Evolutionary conservation across 2,888 invertebrate genomes (phyloP).

Genomic region (Netelia melanura): DNA sequence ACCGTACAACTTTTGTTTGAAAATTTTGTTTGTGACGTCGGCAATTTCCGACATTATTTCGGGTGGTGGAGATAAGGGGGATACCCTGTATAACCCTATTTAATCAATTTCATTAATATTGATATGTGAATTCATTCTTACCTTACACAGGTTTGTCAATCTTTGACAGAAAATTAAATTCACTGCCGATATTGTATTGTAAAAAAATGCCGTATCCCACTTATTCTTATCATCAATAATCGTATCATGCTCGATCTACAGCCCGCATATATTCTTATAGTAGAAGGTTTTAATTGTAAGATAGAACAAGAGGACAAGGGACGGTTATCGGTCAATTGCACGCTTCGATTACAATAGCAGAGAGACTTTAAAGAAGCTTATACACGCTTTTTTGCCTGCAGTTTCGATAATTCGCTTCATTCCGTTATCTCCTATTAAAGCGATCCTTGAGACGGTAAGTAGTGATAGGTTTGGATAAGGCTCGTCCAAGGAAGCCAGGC

Average conservation of each 20-base stretch:
- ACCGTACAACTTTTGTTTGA: too few species aligned
- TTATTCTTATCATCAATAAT: too few species aligned
- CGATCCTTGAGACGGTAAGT: slow-evolving; percentile 35
- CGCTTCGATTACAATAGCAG: slow-evolving; percentile 38
- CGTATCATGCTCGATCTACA: neutral
- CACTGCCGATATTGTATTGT: too few species aligned
- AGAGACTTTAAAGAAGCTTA: slow-evolving; percentile 20
- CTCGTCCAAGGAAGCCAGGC: slow-evolving; percentile 50
- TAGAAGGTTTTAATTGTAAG: slow-evolving; percentile 24
- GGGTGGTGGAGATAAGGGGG: too few species aligned
- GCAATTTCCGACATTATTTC: too few species aligned
- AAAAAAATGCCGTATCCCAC: too few species aligned
- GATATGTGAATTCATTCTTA: too few species aligned
- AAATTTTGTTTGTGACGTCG: too few species aligned
- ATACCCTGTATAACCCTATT: too few species aligned
- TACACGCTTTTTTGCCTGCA: slow-evolving; percentile 47
- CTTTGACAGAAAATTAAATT: too few species aligned
- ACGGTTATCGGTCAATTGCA: slow-evolving; percentile 35
- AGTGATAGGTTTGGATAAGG: slow-evolving; percentile 60
- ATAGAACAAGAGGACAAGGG: slow-evolving; percentile 32
- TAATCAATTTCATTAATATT: too few species aligned
- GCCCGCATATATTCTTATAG: slow-evolving; percentile 25
- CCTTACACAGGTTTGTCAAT: too few species aligned
- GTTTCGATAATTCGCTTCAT: slow-evolving; percentile 49
- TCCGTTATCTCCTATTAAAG: slow-evolving; percentile 41